Base-by-base conservation (phyloP, 1,140 invertebrate genomes). In the Nomia melanderi region DNA sequence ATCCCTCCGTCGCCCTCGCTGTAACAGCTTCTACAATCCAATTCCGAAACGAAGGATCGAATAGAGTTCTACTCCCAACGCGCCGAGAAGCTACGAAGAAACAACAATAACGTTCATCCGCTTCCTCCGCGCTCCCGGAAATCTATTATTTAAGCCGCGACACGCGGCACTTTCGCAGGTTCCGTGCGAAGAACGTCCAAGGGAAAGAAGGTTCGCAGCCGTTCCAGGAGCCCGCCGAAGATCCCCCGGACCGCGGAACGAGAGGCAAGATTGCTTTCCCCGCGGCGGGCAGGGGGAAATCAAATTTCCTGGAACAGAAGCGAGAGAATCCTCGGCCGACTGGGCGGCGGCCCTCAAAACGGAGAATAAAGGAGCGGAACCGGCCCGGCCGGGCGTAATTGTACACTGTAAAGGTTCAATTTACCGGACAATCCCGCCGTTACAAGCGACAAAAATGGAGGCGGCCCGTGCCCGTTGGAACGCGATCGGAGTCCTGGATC, bases 281-380 rank as follows among this genome's bases (percentile, higher is more conserved):
- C 36, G 1, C 53, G 17, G 20, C 39, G 29, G 33, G 17, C 14
- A n/a, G 60, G 41, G 54, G 50, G 12, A 41, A 60, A 67, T 76
- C 50, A 74, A 74, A 74, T 74, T 66, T 56, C 33, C 72, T 14
- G 23, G 62, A 66, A 74, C 72, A 53, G 72, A 65, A 65, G 60
- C 60, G 71, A 56, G 72, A 74, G n/a, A 74, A 56, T 65, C 59
- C 70, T 59, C 14, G 14, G 41, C 14, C 14, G 41, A 17, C 41
- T 11, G 1, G 17, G 25, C 25, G 12, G 12, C 2, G 41, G 25
- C 1, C 54, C 27, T 29, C 54, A 57, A 29, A 44, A 14, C 17
- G 7, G 25, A 41, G 33, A 39, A 23, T 56, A 41, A 59, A 56
- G 25, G 2, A 25, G 33, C 8, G n/a, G n/a, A 29, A 2, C 23